Base-by-base conservation (phyloP, 2,888 invertebrate genomes). In the Psococerastis gibbosa region DNA sequence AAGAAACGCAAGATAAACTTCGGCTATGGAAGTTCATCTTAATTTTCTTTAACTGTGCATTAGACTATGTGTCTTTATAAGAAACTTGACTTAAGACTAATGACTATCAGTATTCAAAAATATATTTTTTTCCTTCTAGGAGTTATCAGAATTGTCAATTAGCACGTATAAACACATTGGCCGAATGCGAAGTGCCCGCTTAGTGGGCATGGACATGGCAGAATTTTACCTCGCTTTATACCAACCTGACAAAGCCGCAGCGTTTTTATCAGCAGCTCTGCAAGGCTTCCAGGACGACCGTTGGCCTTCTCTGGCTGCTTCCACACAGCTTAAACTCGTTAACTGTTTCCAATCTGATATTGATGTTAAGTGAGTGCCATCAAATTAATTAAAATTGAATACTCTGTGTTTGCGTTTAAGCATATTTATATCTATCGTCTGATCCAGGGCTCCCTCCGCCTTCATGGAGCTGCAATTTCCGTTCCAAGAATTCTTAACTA, bases 91-190 rank as follows among this genome's bases (percentile, higher is more conserved):
- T n/a, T n/a, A n/a, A n/a, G n/a, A n/a, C n/a, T n/a, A n/a, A n/a
- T n/a, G n/a, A n/a, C n/a, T n/a, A n/a, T n/a, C n/a, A n/a, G n/a
- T n/a, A n/a, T n/a, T n/a, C n/a, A n/a, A n/a, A n/a, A n/a, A n/a
- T n/a, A n/a, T n/a, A 44, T 46, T 46, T 47, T 32, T 45, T 49
- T 47, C 34, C 47, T 51, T 53, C 35, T 49, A 74, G 68, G 94
- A 94, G 61, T 62, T 94, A 46, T 87, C 91, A 1, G 95, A 95
- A 59, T 62, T 94, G 49, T 89, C 94, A 1, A 91, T 94, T 75
- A 89, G 92, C 43, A 94, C 92, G 0, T 94, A 87, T 57, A 95
- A 95, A 56, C 92, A 94, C 63, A 89, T 94, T 49, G 80, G 81
- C 1, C 68, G 82, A 47, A 58, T 73, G 52, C 66, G 75, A 59